Evolutionary conservation across 2,797 vertebrate species (phyloP).

Genomic region (Tokudaia tokunoshimensis): DNA sequence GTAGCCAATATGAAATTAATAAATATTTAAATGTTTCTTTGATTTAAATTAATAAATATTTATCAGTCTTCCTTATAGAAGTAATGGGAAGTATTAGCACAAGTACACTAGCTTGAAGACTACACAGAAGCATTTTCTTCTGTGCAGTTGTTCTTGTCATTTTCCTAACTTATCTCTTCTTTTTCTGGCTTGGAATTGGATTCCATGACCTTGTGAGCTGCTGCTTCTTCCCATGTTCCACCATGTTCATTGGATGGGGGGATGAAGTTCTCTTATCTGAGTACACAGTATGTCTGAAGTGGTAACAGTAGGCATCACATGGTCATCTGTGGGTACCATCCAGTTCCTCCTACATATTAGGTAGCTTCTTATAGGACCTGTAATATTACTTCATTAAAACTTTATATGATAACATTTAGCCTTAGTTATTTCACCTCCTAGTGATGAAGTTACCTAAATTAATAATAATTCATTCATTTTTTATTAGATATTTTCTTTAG

Average conservation of each 20-base stretch:
- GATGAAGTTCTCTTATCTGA: not conserved
- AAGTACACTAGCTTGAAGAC: not conserved
- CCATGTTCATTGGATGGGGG: not conserved
- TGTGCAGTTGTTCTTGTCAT: not conserved
- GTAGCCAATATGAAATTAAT: conserved; percentile 8
- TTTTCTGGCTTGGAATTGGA: not conserved
- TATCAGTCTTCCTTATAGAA: not conserved
- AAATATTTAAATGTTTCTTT: not conserved
- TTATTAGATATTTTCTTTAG: too few species aligned
- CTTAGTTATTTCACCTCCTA: conserved; percentile 3
- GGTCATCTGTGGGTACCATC: not conserved
- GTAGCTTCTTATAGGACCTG: not conserved
- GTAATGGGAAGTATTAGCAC: not conserved
- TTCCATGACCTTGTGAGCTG: not conserved
- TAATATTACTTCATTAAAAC: conserved; percentile 21
- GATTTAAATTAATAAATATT: conserved; percentile 39
- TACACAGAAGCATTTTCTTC: not conserved
- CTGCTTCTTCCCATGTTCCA: not conserved
- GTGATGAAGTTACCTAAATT: conserved; percentile 5
- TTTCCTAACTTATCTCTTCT: not conserved
- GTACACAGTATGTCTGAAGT: not conserved
- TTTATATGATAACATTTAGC: not conserved
- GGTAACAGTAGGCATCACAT: not conserved
- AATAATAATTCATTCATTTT: not conserved
- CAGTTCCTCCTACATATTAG: not conserved